Base-by-base conservation (phyloP, 2,888 invertebrate species). In the Calliopum simillimum region DNA sequence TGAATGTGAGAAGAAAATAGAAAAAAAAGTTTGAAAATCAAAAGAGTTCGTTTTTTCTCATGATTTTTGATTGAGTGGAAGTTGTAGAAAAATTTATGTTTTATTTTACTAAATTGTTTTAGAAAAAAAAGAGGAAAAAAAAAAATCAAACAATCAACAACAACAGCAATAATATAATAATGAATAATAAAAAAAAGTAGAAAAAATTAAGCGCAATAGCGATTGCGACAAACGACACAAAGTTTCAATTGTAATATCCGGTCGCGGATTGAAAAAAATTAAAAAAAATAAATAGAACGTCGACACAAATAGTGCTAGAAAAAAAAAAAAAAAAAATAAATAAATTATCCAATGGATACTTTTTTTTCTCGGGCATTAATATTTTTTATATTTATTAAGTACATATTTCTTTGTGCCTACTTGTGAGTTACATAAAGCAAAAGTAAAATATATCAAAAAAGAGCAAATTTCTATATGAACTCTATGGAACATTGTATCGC, bases 231-330 rank as follows among this genome's bases (percentile, higher is more conserved):
- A 70, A 41, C 63, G 19, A 41, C 69, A 49, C 47, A 43, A 47
- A 21, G 14, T 25, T 79, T 81, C 81, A 81, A 81, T 81, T 81
- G 78, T 78, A 73, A 79, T 79, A 78, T 81, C 81, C 81, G 81
- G 81, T 81, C 74, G 77, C 78, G 76, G 78, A 80, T 79, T 58
- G 64, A 51, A 59, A 23, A 33, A 49, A 4, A 19, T 23, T n/a
- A n/a, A n/a, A 4, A 49, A 6, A 63, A 56, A 56, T 55, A 69
- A 63, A 51, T n/a, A 14, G 49, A 46, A 59, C 33, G 62, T 33
- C 8, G 33, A 43, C 41, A 53, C 4, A 16, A 4, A 19, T 55
- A 21, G 19, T n/a, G 1, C 47, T n/a, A 69, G 16, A 51, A n/a
- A 56, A 23, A n/a, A 69, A 62, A 6, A 21, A 1, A 33, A 49